phyloP scores from a whole-genome alignment of 2,113 vertebrate genomes.

The Columba janthina region DNA sequence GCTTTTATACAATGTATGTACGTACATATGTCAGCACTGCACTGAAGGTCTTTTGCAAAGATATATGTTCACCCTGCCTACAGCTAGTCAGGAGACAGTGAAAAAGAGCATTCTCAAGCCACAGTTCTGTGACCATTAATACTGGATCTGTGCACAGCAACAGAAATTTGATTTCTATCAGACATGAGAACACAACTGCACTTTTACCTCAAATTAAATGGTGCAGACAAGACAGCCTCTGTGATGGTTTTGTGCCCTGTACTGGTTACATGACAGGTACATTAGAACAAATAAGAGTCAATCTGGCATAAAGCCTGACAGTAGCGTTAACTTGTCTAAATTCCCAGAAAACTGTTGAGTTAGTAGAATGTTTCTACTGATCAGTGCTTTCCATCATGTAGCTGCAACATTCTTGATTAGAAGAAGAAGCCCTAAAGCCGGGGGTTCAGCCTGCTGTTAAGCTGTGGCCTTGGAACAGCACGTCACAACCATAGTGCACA shows the following conservation, averaged over 20 bases:
- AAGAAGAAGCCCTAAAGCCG: neutral
- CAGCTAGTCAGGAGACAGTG: neutral
- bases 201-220: neutral
- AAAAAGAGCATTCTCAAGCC: neutral
- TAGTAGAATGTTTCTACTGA: constrained; percentile 1
- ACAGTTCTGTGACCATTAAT: neutral
- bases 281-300: neutral
- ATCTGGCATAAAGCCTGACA: neutral
- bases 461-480: neutral
- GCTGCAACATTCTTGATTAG: neutral
- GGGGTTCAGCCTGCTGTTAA: neutral
- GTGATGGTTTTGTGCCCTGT: neutral
- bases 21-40: rapidly evolving
- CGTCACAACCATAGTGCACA: rapidly evolving
- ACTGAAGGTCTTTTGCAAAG: neutral
- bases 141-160: neutral
- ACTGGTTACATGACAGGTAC: neutral
- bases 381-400: neutral
- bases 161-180: neutral
- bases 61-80: neutral
- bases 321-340: neutral
- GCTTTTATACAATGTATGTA: rapidly evolving
- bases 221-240: neutral
- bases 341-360: constrained; percentile 28
- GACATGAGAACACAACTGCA: neutral